Conservation (phyloP, 2,888 invertebrate species). For the Drosophila mimetica region DNA sequence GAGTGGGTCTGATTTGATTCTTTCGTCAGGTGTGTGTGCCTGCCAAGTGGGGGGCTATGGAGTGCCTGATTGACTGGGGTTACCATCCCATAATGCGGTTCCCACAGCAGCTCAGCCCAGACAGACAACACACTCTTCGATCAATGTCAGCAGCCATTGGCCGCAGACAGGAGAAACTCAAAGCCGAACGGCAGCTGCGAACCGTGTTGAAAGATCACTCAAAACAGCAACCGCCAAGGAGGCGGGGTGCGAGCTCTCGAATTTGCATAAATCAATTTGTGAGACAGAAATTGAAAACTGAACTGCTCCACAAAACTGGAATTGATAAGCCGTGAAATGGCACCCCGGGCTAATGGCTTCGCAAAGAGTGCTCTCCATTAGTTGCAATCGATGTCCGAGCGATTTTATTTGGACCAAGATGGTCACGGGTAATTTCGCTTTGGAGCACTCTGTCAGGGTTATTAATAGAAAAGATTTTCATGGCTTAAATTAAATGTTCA, state of each 20-base stretch:
- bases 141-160: conserved; percentile 40
- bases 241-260: conserved; percentile 33
- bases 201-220: conserved; percentile 54
- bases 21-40: conserved; percentile 16
- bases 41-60: conserved; percentile 2
- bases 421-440: background rate
- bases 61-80: conserved; percentile 1
- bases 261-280: conserved; percentile 75
- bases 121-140: conserved; percentile 32
- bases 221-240: conserved; percentile 28
- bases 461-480: background rate
- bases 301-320: conserved; percentile 46
- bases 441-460: background rate
- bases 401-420: conserved; percentile 16
- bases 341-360: conserved; percentile 33
- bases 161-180: conserved; percentile 39
- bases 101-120: conserved; percentile 32
- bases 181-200: conserved; percentile 10
- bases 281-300: conserved; percentile 58
- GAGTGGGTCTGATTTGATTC: conserved; percentile 15
- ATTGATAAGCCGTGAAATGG: conserved; percentile 41
- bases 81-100: conserved; percentile 18
- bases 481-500: background rate
- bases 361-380: conserved; percentile 30
- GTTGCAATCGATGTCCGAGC: conserved; percentile 6